Conservation (phyloP, 2,888 invertebrate genomes). For the Lasiommata megera region DNA sequence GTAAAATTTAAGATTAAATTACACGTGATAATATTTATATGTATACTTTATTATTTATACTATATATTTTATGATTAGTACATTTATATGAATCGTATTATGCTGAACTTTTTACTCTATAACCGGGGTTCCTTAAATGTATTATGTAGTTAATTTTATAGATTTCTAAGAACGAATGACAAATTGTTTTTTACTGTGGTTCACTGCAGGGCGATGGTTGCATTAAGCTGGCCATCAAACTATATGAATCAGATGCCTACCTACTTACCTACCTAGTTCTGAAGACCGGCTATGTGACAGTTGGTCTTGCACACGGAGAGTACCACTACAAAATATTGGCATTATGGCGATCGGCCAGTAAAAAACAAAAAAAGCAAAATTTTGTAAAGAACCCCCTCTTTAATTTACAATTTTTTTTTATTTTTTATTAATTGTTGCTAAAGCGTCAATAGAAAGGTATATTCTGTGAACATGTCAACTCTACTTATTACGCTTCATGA, state of each 20-base stretch:
- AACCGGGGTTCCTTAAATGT: constrained; percentile 51
- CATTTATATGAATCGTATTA: constrained; percentile 30
- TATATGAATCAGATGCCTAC: constrained; percentile 35
- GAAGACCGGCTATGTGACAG: no score
- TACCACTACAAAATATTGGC: no score
- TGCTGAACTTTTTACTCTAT: constrained; percentile 73
- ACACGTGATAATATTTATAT: constrained; percentile 47
- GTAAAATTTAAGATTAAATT: constrained; percentile 31
- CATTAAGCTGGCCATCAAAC: constrained; percentile 18
- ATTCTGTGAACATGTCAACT: no score
- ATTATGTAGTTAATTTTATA: constrained; percentile 50
- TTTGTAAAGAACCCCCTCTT: no score
- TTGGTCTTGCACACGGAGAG: no score
- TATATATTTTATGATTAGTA: constrained; percentile 40
- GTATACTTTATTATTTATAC: constrained; percentile 50
- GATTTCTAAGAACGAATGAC: constrained; percentile 45
- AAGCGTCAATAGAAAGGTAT: no score
- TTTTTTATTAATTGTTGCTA: no score
- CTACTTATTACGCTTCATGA: no score
- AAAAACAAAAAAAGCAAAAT: no score
- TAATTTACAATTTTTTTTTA: no score
- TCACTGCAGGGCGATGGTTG: constrained; percentile 27
- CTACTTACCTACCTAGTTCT: constrained; percentile 20
- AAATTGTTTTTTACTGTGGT: constrained; percentile 32
- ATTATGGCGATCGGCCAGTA: no score